A percentile compares a stretch with the other conserved stretches of the same genome.
Evolutionary conservation across 2,888 invertebrate species (phyloP).

Genomic region (Cryptophagus acutangulus): DNA sequence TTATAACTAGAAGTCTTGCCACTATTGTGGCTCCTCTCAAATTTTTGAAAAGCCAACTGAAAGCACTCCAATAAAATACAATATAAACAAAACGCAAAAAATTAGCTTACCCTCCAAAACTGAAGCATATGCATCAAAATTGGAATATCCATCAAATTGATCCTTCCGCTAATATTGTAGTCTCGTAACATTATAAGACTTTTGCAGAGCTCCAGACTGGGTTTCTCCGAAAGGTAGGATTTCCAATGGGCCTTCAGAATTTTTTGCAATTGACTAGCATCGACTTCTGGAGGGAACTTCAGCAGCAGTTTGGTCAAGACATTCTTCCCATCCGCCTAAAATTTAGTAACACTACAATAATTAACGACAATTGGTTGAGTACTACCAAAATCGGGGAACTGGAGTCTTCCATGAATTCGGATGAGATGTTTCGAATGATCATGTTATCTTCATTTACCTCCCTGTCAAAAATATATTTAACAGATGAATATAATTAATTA

Average conservation of each 20-base stretch:
- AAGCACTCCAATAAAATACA: slow-evolving; percentile 20
- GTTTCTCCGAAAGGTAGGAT: slow-evolving; percentile 55
- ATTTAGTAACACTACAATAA: slow-evolving; percentile 20
- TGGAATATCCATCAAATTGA: slow-evolving; percentile 57
- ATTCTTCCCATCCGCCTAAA: slow-evolving; percentile 52
- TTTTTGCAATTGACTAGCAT: slow-evolving; percentile 57
- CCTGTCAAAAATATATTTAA: slow-evolving; percentile 48
- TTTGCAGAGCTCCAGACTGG: slow-evolving; percentile 61
- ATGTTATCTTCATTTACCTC: slow-evolving; percentile 74
- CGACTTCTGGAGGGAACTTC: slow-evolving; percentile 59
- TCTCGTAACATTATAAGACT: slow-evolving; percentile 65
- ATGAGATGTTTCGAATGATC: slow-evolving; percentile 59
- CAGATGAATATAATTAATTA: neutral
- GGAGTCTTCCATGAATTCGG: slow-evolving; percentile 56
- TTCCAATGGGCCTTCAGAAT: slow-evolving; percentile 58
- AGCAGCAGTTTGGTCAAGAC: slow-evolving; percentile 50
- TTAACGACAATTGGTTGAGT: slow-evolving; percentile 3
- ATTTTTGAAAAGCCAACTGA: slow-evolving; percentile 58
- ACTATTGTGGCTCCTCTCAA: slow-evolving; percentile 51
- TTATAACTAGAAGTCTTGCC: slow-evolving; percentile 61
- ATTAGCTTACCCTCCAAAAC: slow-evolving; percentile 55
- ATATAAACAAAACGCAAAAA: slow-evolving; percentile 6
- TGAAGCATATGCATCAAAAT: slow-evolving; percentile 60
- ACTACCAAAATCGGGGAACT: slow-evolving; percentile 52
- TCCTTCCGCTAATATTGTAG: slow-evolving; percentile 59